Evolutionary conservation across 1,140 invertebrate species (phyloP).

Genomic region (Drosophila sechellia): DNA sequence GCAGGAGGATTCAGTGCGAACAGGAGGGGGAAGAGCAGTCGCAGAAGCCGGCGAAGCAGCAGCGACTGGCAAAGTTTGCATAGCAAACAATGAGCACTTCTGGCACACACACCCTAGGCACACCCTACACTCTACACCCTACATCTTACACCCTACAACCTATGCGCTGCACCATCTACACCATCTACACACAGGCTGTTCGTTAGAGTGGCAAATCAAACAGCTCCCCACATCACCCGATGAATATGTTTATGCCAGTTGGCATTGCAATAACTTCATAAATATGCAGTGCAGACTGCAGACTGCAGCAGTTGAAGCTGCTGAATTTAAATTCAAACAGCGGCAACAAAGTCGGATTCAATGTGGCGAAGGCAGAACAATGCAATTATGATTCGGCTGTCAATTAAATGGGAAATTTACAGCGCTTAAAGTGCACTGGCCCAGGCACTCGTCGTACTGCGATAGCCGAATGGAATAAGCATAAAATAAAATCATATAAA

Average conservation of each 20-base stretch:
- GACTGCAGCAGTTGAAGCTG: conserved; percentile 22
- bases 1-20: conserved; percentile 9
- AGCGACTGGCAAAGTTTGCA: conserved; percentile 52
- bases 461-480: conserved; percentile 26
- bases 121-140: neutral
- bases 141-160: neutral
- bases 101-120: conserved; percentile 21
- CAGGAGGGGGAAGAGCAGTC: neutral
- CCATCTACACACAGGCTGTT: conserved; percentile 13
- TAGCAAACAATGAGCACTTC: conserved; percentile 60
- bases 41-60: conserved; percentile 14
- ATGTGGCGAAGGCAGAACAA: conserved; percentile 19
- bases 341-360: conserved; percentile 32
- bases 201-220: conserved; percentile 54
- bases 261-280: conserved; percentile 58
- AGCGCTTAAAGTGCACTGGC: conserved; percentile 35
- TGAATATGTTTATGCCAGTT: conserved; percentile 57
- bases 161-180: neutral
- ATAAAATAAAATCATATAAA: conserved; percentile 51
- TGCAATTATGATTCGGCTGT: conserved; percentile 53
- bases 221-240: conserved; percentile 21
- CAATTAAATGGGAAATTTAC: conserved; percentile 61
- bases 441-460: neutral
- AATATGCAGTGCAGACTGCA: conserved; percentile 34
- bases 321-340: conserved; percentile 47